A percentile compares a stretch with the other conserved stretches of the same genome.
Evolutionary conservation across 2,888 invertebrate species (phyloP).

Genomic region (Andrena bucephala): DNA sequence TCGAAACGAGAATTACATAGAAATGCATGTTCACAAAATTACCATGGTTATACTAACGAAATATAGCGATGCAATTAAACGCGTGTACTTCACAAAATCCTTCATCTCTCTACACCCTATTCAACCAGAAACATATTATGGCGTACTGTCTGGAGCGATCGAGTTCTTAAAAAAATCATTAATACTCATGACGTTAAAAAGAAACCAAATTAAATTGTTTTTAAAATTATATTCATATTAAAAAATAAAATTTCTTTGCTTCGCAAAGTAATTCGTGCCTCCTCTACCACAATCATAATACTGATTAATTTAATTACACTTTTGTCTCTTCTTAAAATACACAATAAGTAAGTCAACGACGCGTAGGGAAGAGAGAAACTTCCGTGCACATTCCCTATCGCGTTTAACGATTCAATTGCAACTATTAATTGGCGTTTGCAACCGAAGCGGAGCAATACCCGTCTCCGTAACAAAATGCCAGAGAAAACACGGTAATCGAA

Average conservation of each 20-base stretch:
- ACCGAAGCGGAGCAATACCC: neutral
- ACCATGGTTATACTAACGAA: constrained; percentile 7
- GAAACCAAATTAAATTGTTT: no score
- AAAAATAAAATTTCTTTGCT: no score
- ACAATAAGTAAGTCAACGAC: neutral
- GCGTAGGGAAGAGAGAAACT: neutral
- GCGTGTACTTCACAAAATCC: neutral
- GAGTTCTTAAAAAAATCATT: neutral
- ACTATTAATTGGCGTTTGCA: constrained; percentile 2
- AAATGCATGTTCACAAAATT: constrained; percentile 23
- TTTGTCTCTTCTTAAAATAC: no score
- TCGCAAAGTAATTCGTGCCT: no score
- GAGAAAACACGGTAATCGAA: constrained; percentile 26
- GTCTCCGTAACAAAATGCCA: constrained; percentile 34
- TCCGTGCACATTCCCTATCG: neutral
- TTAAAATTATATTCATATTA: no score
- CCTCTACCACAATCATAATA: no score
- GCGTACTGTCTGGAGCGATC: no score
- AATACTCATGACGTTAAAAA: no score
- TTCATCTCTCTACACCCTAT: neutral
- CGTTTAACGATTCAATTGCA: neutral
- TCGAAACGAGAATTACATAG: constrained; percentile 15
- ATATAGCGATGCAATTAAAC: neutral
- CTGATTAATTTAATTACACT: no score
- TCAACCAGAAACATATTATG: neutral